phyloP scores from a whole-genome alignment of 2,888 invertebrate species.

The Caenorhabditis sinica region DNA sequence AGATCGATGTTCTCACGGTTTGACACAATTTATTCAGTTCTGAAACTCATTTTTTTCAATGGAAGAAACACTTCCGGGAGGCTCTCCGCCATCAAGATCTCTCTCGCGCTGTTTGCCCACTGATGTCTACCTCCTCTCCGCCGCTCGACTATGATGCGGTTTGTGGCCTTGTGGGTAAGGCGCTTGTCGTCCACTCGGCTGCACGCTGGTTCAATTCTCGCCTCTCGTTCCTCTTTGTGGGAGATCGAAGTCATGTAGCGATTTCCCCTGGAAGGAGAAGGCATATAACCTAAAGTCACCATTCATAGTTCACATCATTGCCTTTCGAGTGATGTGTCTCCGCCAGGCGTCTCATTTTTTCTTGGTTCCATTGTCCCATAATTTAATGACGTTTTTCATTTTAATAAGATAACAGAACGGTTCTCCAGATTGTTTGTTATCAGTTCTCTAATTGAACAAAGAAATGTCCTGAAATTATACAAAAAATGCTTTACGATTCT shows the following conservation, averaged over 20 bases:
- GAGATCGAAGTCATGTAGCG: constrained; percentile 6
- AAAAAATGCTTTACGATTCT: not conserved
- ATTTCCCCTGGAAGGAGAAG: constrained; percentile 40
- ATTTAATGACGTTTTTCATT: constrained; percentile 11
- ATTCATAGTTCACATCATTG: constrained; percentile 66
- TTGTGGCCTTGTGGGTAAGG: constrained; percentile 31
- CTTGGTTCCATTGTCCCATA: not conserved
- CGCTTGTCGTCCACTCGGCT: not conserved
- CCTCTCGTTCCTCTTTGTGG: constrained; percentile 16
- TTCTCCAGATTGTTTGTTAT: constrained; percentile 15
- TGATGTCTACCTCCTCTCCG: not conserved
- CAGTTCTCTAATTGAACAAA: constrained; percentile 16
- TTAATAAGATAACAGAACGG: not conserved
- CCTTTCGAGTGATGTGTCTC: constrained; percentile 64
- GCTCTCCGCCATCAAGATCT: not conserved
- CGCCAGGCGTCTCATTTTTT: constrained; percentile 68
- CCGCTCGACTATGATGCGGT: constrained; percentile 3
- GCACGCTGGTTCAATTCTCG: constrained; percentile 43
- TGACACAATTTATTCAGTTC: constrained; percentile 8
- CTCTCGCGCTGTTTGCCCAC: not conserved
- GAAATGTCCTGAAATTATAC: not conserved
- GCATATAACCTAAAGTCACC: constrained; percentile 63
- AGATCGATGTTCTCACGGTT: constrained; percentile 51
- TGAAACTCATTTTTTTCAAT: constrained; percentile 1
- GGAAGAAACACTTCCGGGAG: not conserved